phyloP scores from a whole-genome alignment of 2,888 invertebrate species.

The Mystacides longicornis region DNA sequence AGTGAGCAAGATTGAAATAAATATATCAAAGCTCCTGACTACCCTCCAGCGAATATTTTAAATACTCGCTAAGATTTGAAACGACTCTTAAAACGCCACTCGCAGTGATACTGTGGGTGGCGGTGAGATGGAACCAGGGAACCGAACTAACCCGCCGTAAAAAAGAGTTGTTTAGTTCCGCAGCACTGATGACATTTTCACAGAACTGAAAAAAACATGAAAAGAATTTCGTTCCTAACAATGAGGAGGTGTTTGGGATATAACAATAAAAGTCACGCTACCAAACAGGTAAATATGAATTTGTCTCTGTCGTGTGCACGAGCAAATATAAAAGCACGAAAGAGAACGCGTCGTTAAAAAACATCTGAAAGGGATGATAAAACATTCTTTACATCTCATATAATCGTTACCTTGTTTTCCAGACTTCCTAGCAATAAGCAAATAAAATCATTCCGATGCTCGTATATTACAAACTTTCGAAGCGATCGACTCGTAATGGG shows the following conservation, averaged over 20 bases:
- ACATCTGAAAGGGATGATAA: neutral
- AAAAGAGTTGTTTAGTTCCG: conserved; percentile 27
- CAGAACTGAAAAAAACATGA: conserved; percentile 1
- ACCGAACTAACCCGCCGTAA: conserved; percentile 22
- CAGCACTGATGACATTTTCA: conserved; percentile 21
- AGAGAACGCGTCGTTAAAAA: neutral
- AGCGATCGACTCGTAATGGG: conserved; percentile 3
- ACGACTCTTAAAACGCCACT: conserved; percentile 22
- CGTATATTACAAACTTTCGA: conserved; percentile 8
- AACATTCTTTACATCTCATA: conserved; percentile 2
- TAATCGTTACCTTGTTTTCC: conserved; percentile 7
- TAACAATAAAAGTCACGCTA: neutral
- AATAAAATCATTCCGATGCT: conserved; percentile 10
- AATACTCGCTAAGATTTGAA: conserved; percentile 22
- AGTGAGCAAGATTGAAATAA: conserved; percentile 16
- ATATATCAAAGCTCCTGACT: conserved; percentile 20
- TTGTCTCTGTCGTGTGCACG: neutral
- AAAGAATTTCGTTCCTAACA: conserved; percentile 6
- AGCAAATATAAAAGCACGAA: neutral
- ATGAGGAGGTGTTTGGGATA: neutral
- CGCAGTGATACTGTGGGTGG: conserved; percentile 13
- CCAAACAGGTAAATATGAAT: neutral
- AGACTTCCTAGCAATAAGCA: conserved; percentile 9
- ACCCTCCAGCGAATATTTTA: conserved; percentile 22
- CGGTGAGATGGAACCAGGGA: conserved; percentile 2